Evolutionary conservation across 2,888 invertebrate genomes (phyloP).

Genomic region (Drosophila flavopinicola): DNA sequence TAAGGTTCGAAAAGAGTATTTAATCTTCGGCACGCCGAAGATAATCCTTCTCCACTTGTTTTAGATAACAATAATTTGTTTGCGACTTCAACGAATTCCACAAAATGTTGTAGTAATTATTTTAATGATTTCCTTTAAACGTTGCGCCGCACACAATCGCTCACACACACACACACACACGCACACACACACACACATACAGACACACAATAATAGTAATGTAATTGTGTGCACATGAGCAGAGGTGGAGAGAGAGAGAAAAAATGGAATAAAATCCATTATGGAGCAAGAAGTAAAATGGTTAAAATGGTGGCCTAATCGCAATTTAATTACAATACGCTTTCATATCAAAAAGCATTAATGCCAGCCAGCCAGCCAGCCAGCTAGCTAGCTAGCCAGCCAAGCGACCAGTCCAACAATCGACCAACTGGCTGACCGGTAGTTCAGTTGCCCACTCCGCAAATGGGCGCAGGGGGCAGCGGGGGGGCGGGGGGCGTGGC

Average conservation of each 20-base stretch:
- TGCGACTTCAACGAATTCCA: slow-evolving; percentile 69
- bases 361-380: slow-evolving; percentile 55
- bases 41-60: no score
- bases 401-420: slow-evolving; percentile 38
- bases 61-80: slow-evolving; percentile 64
- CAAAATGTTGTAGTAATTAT: slow-evolving; percentile 80
- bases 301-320: slow-evolving; percentile 85
- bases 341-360: slow-evolving; percentile 81
- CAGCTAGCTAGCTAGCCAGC: slow-evolving; percentile 47
- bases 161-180: slow-evolving; percentile 19
- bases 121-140: slow-evolving; percentile 84
- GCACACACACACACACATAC: slow-evolving; percentile 22
- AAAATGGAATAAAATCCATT: slow-evolving; percentile 79
- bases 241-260: slow-evolving; percentile 16
- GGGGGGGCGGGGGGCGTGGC: slow-evolving; percentile 41
- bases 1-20: no score
- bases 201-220: slow-evolving; percentile 53
- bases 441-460: slow-evolving; percentile 25
- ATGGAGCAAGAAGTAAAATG: slow-evolving; percentile 73
- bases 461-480: slow-evolving; percentile 14
- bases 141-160: slow-evolving; percentile 48
- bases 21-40: no score
- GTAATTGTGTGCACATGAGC: slow-evolving; percentile 61
- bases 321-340: slow-evolving; percentile 84
- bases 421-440: slow-evolving; percentile 23